Evolutionary conservation across 2,113 vertebrate species (phyloP), one percentile per base, ranked within the genome.

Genomic region (Boleophthalmus pectinirostris): DNA sequence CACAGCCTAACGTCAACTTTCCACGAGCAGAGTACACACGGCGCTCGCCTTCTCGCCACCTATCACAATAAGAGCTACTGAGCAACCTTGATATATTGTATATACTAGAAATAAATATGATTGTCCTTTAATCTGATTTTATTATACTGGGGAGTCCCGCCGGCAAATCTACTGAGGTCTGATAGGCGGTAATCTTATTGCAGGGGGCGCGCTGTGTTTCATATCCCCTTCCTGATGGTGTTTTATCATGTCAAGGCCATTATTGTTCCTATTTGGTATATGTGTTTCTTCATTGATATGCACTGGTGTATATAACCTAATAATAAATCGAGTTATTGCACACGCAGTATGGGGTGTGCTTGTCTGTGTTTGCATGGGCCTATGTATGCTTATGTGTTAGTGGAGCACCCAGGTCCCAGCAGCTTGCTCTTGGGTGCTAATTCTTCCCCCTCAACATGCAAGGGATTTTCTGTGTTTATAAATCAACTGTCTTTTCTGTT

Each of bases 61-160:
- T 89, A 90, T 92, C 90, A 90, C 89, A 90, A 85, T 87, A 90
- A 91, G 87, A 87, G 86, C 79, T 86, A 74, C 88, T 82, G 88
- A 90, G 89, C 81, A 88, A 86, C 93, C 93, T 94, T 96, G 94
- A 92, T 94, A 95, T 95, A 97, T 96, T 95, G 96, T 95, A 96
- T 97, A 95, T 95, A 96, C 95, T 95, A 94, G 94, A 96, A 95
- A 95, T 96, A 96, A 96, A 96, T 96, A 95, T 95, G 95, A 97
- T 96, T 96, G 94, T 94, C 91, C 94, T 95, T 94, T 97, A 97
- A 97, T 96, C 96, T 96, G 95, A 96, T 96, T 96, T 96, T 97
- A 96, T 97, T 96, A 97, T 97, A 95, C 95, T 95, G 68, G 93
- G 95, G 95, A 94, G 94, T 96, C 96, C 96, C 96, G 77, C 93